Base-by-base conservation (phyloP, 2,113 vertebrate genomes). In the Oryzias melastigma region DNA sequence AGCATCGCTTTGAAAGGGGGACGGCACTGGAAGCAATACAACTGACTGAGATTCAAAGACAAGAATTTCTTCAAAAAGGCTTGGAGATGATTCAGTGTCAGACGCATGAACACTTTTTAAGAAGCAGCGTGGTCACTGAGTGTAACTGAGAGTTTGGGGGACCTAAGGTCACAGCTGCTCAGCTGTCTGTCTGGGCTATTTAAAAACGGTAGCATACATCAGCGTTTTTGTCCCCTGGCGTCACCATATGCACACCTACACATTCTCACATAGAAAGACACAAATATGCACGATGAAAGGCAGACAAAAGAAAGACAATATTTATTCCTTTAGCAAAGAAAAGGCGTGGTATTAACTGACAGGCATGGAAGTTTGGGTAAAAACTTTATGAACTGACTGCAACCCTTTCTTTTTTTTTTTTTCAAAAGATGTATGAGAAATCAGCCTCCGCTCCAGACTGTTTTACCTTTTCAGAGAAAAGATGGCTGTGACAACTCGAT, bases 171-270 rank as follows among this genome's bases (percentile, higher is more conserved):
- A 88, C 82, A 88, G 86, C 86, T 84, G 86, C 88, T 88, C 82
- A 82, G 86, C 85, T 90, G 85, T 86, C 85, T 81, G 88, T 85
- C 85, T 85, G 83, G 76, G 75, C 82, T 90, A 88, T 88, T 90
- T 90, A 77, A 80, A 22, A 85, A 83, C 63, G 35, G 72, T 51
- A 75, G 78, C 77, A 73, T 71, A 88, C 83, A 82, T 90, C 85
- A 86, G 86, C 85, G 56, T 83, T 88, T 86, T 83, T 87, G 83
- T 77, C 61, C 71, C 52, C 52, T 68, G 50, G 68, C 68, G 71
- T 42, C 43, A 64, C 78, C 71, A 55, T 74, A 64, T 80, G 68
- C 40, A 54, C 63, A 74, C 52, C 63, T 65, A 71, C 51, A 58
- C 22, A 54, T 49, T 52, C 25, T 60, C 66, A 4, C 56, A 52